phyloP scores from a whole-genome alignment of 2,797 vertebrate genomes.

The Siniperca obscura region DNA sequence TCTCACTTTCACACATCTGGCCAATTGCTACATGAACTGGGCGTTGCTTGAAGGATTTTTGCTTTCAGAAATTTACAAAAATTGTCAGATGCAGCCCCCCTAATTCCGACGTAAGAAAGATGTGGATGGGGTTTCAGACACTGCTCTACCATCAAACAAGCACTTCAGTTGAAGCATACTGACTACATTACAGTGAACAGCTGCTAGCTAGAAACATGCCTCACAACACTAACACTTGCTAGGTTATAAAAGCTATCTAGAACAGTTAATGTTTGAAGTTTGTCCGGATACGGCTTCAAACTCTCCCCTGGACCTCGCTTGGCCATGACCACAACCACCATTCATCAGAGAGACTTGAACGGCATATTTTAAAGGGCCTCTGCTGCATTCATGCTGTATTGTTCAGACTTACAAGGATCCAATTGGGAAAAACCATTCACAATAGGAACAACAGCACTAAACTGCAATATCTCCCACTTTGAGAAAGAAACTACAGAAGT shows the following conservation, averaged over 20 bases:
- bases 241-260: neutral
- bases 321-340: neutral
- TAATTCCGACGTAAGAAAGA: neutral
- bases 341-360: neutral
- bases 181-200: constrained; percentile 4
- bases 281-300: neutral
- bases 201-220: constrained; percentile 4
- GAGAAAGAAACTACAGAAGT: neutral
- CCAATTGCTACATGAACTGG: neutral
- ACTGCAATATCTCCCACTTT: neutral
- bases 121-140: neutral
- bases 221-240: constrained; percentile 9
- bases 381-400: neutral
- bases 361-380: neutral
- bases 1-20: constrained; percentile 2
- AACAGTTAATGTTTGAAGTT: neutral
- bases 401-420: neutral
- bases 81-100: neutral
- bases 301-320: neutral
- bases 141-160: neutral
- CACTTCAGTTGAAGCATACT: neutral
- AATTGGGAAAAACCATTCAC: neutral
- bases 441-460: neutral
- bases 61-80: neutral
- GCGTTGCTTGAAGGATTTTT: neutral